These are phyloP conservation scores for Phenganax marumi DNA, from an alignment of 92 coral and sea anemone species.

Conservation along the genomic window DNA sequence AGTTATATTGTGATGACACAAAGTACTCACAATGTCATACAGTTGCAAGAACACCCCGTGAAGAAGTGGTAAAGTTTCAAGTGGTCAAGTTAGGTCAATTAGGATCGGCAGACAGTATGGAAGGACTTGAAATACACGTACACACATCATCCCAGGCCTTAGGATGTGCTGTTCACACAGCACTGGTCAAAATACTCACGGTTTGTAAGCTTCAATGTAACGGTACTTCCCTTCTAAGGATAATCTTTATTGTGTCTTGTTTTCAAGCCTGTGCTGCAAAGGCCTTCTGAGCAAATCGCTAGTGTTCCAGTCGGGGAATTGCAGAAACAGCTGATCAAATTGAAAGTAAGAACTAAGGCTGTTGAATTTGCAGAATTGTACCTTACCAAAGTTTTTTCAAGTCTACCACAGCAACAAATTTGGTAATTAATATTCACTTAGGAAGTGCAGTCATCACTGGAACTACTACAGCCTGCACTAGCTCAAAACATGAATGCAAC, in stretches of 20 bases:
- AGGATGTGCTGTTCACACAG: constrained; percentile 34
- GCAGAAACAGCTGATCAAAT: constrained; percentile 22
- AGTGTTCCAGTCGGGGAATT: constrained; percentile 20
- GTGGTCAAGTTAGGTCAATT: constrained; percentile 7
- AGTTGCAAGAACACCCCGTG: constrained; percentile 9
- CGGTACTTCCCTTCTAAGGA: too few species aligned
- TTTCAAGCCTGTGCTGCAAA: constrained; percentile 25
- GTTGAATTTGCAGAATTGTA: too few species aligned
- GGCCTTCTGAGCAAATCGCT: constrained; percentile 2
- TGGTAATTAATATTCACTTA: background rate
- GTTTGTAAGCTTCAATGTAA: background rate
- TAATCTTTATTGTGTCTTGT: background rate
- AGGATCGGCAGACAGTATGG: background rate
- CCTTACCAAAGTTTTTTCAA: too few species aligned
- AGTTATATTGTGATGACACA: constrained; percentile 14
- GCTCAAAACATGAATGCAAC: background rate
- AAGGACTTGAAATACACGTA: constrained; percentile 28
- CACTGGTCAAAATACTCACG: constrained; percentile 13
- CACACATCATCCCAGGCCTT: constrained; percentile 31
- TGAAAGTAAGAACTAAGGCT: constrained; percentile 3
- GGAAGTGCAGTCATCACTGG: constrained; percentile 33
- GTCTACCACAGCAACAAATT: too few species aligned
- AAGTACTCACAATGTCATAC: background rate
- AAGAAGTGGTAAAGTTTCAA: constrained; percentile 39
- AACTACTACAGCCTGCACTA: constrained; percentile 10